Percentiles rank a stretch among this genome's conserved stretches.
Conservation (phyloP, 2,888 invertebrate genomes). For the Synergus laeviventris region DNA sequence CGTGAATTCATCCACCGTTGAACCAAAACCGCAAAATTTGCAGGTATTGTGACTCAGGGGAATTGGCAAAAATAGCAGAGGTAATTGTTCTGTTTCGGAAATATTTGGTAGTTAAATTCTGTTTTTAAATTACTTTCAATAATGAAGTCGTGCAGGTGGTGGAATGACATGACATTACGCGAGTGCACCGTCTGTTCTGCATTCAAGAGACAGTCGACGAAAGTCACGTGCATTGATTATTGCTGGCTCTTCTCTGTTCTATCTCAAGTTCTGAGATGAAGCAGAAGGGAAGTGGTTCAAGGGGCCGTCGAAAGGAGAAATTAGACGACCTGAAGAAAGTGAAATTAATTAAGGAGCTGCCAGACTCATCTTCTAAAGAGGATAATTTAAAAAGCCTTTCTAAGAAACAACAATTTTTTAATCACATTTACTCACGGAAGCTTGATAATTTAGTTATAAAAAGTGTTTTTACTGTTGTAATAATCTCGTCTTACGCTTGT, state of each 20-base stretch:
- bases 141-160: conserved; percentile 21
- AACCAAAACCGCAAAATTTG: not conserved
- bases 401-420: not conserved
- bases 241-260: conserved; percentile 25
- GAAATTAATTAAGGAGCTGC: conserved; percentile 3
- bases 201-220: conserved; percentile 27
- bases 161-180: conserved; percentile 22
- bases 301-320: not conserved
- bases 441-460: not conserved
- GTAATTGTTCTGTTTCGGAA: not conserved
- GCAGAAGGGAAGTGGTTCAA: conserved; percentile 21
- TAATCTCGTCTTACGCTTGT: not conserved
- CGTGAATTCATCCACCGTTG: conserved; percentile 9
- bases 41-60: not conserved
- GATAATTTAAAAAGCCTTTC: not conserved
- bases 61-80: not conserved
- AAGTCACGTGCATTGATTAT: conserved; percentile 38
- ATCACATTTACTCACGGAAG: not conserved
- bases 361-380: not conserved
- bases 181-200: conserved; percentile 28
- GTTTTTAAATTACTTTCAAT: too few relatives aligned
- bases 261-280: conserved; percentile 28
- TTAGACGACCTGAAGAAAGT: not conserved
- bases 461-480: too few relatives aligned
- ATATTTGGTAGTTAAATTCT: too few relatives aligned